These are phyloP conservation scores for Heliopora coerulea DNA, from an alignment of 92 coral and sea anemone genomes.

Conservation along the genomic window DNA sequence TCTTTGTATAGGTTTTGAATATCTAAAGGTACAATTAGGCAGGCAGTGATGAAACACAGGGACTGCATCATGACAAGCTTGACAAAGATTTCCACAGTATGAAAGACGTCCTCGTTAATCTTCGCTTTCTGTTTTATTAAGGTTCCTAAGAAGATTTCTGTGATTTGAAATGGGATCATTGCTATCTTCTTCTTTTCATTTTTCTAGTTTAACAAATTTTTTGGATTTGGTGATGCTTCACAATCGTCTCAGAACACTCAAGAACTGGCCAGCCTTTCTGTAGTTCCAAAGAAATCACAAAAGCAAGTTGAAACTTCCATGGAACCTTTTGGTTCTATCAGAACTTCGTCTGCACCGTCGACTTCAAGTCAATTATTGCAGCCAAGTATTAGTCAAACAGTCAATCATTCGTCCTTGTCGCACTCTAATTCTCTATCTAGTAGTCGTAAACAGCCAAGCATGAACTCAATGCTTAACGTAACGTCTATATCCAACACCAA, in stretches of 20 bases:
- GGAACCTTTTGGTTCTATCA: constrained; percentile 7
- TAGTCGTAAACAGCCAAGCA: neutral
- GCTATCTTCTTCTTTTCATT: constrained; percentile 18
- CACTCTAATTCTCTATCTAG: neutral
- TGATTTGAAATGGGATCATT: too few relatives aligned
- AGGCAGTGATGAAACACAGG: too few relatives aligned
- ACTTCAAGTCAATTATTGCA: neutral
- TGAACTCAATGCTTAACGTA: neutral
- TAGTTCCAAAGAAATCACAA: neutral
- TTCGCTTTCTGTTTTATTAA: too few relatives aligned
- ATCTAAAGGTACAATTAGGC: too few relatives aligned
- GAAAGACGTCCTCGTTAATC: too few relatives aligned
- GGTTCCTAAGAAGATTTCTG: too few relatives aligned
- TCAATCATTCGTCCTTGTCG: neutral
- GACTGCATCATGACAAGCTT: too few relatives aligned
- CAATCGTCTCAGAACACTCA: constrained; percentile 24
- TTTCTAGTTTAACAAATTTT: constrained; percentile 81
- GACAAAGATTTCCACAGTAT: too few relatives aligned
- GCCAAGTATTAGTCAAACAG: neutral
- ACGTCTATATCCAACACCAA: neutral
- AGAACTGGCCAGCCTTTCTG: constrained; percentile 29
- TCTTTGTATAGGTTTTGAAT: too few relatives aligned
- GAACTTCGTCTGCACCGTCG: neutral
- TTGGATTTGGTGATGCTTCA: constrained; percentile 67
- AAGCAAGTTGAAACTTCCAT: neutral